Base-by-base conservation (phyloP, 2,888 invertebrate species). In the Polydrusus pterygomalis region DNA sequence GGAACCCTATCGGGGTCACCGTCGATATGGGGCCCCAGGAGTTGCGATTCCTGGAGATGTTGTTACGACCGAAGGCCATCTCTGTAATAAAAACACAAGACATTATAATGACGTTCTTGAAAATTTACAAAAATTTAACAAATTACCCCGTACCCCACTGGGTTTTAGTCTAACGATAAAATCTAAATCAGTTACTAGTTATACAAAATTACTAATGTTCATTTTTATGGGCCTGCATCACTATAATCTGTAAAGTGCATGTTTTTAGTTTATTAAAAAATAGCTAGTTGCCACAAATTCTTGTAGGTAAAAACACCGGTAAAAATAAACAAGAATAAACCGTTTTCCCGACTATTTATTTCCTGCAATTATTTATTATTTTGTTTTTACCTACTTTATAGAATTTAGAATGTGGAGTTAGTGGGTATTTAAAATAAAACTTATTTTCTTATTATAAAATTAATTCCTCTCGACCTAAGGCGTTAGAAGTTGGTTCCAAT, bases 21-120 rank as follows among this genome's bases (percentile, higher is more conserved):
- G 73, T 56, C 13, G 90, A 89, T 76, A 90, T 89, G 7, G 92
- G 91, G 9, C 91, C 91, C 92, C 93, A 93, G 81, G 89, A 90
- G 82, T 89, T 89, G 30, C 90, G 87, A 81, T 88, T 87, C 43
- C 84, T 80, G 6, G 81, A 78, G 17, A 81, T 78, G 62, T 79
- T 82, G 20, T 74, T 80, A 20, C 81, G 83, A 34, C 83, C 83
- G 49, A 81, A 83, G 25, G 84, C 83, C 85, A 85, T 85, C 74
- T 78, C 62, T n/a, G n/a, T n/a, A n/a, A n/a, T n/a, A n/a, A n/a
- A 0, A 76, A 70, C 10, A 40, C 0, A 17, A 40, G 5, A 58
- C 9, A 54, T 13, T 2, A 45, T 13, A 11, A 11, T 11, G 9
- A 40, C 8, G 5, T 2, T 1, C 40, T 40, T 40, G 2, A 40